phyloP scores from a whole-genome alignment of 1,140 invertebrate species.

The Branchinecta lindahli region DNA sequence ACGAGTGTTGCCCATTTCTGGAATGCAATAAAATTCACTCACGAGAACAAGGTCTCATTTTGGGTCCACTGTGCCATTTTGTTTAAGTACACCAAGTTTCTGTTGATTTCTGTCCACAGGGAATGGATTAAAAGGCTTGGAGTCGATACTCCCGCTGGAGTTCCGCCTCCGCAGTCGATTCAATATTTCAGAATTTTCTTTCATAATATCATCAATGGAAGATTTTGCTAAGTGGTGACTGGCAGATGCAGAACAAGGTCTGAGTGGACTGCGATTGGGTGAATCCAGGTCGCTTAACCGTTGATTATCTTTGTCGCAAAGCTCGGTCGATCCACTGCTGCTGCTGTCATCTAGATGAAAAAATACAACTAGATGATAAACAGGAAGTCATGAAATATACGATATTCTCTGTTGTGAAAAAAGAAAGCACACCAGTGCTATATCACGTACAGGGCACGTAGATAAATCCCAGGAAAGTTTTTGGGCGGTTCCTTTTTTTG shows the following conservation, averaged over 20 bases:
- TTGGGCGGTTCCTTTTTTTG: too few species aligned
- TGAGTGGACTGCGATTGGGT: background rate
- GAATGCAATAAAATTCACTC: too few species aligned
- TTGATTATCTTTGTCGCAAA: background rate
- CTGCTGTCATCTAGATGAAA: background rate
- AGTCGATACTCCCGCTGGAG: background rate
- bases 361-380: background rate
- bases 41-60: too few species aligned
- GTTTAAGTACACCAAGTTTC: background rate
- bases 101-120: background rate
- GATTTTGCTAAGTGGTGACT: too few species aligned
- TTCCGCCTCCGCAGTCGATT: background rate
- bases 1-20: too few species aligned
- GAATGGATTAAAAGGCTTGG: background rate
- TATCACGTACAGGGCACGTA: too few species aligned
- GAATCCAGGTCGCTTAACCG: background rate
- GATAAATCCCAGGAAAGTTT: too few species aligned
- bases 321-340: background rate
- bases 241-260: background rate
- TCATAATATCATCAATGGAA: background rate
- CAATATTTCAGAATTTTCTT: background rate
- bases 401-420: too few species aligned
- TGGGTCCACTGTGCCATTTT: too few species aligned
- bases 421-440: too few species aligned
- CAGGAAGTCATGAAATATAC: too few species aligned